Percentiles rank a stretch among this genome's conserved stretches.
Conservation (phyloP, 2,113 vertebrate genomes). For the Dendrocopos noguchii region DNA sequence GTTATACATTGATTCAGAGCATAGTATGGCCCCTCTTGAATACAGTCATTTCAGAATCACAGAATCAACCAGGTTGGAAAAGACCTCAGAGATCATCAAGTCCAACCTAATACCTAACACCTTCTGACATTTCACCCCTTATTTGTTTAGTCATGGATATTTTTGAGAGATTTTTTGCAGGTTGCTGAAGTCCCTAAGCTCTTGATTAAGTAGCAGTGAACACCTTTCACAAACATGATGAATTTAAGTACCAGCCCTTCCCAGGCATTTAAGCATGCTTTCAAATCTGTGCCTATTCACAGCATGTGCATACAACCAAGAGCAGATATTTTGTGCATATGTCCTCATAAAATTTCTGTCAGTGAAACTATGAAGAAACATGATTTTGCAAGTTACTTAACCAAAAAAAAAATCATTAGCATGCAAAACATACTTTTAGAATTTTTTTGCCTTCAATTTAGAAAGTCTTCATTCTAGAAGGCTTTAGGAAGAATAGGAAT, state of each 20-base stretch:
- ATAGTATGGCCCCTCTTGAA: not conserved
- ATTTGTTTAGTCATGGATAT: not conserved
- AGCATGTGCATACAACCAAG: not conserved
- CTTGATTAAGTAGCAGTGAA: not conserved
- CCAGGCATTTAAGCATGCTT: not conserved
- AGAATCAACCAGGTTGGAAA: too few species aligned
- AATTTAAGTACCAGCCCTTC: not conserved
- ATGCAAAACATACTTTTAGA: not conserved
- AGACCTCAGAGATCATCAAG: too few species aligned
- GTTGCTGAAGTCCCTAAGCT: not conserved
- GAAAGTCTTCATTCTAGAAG: not conserved
- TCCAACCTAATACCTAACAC: too few species aligned
- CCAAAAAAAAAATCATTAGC: not conserved
- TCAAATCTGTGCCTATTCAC: not conserved
- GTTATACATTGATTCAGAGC: not conserved
- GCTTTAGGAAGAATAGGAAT: not conserved
- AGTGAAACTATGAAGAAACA: not conserved
- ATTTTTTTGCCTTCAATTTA: not conserved
- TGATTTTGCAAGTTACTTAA: not conserved
- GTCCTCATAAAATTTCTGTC: not conserved
- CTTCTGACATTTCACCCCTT: not conserved
- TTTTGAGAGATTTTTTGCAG: not conserved
- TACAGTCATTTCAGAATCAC: not conserved
- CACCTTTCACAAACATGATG: not conserved
- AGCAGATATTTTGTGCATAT: not conserved